Conservation (phyloP, 2,113 vertebrate species). For the Isichthys henryi region DNA sequence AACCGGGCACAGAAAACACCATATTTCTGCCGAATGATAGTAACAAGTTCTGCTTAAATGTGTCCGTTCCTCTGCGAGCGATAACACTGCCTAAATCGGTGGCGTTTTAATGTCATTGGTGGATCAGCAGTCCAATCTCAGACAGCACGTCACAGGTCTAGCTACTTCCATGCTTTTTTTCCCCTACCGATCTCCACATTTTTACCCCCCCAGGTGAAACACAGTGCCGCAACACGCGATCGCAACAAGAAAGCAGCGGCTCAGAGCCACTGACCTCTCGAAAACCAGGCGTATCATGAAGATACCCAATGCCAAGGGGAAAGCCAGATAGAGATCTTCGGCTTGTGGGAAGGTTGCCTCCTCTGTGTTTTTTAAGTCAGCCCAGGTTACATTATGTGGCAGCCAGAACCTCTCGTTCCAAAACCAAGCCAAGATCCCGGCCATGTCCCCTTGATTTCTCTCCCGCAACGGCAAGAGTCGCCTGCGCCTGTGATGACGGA, state of each 20-base stretch:
- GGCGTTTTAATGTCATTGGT: neutral
- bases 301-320: slow-evolving; percentile 92
- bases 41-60: neutral
- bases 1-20: neutral
- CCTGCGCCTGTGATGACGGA: slow-evolving; percentile 29
- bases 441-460: slow-evolving; percentile 50
- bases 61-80: neutral
- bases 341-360: slow-evolving; percentile 93
- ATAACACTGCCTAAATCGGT: neutral
- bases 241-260: neutral
- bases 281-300: slow-evolving; percentile 92
- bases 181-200: neutral
- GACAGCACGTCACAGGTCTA: neutral
- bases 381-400: slow-evolving; percentile 86
- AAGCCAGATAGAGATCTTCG: slow-evolving; percentile 91
- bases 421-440: slow-evolving; percentile 81
- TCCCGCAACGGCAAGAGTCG: slow-evolving; percentile 35
- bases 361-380: slow-evolving; percentile 90
- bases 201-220: neutral
- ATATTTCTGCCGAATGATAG: neutral
- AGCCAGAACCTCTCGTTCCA: slow-evolving; percentile 85
- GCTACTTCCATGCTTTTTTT: neutral
- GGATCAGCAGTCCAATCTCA: neutral
- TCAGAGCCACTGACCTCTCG: slow-evolving; percentile 73
- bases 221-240: slow-evolving; percentile 3